Evolutionary conservation across 2,113 vertebrate species (phyloP), one percentile per base, ranked within the genome.

Genomic region (Brachypodius melanocephalos): DNA sequence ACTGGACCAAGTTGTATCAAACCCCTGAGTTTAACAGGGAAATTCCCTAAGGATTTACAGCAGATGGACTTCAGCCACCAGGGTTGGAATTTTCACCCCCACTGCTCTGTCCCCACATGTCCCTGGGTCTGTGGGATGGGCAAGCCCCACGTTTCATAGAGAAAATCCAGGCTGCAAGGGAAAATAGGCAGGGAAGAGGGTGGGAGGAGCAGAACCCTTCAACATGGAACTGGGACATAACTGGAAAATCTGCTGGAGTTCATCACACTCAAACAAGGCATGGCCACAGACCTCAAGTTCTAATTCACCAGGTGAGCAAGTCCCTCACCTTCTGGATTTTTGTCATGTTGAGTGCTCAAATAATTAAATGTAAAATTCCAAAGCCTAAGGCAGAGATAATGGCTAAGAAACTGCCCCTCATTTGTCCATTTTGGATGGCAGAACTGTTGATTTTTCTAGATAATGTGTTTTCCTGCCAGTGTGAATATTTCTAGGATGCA

Each of bases 161-260:
- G 51, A 2, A 79, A 49, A 75, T 17, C 21, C 46, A 69, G 54
- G 17, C 9, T 85, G 59, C 11, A 18, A 17, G 5, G 31, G 65
- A 46, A 54, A 78, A 45, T 13, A 36, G 14, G 11, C 8, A 73
- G n/a, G 45, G 14, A 62, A 18, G 14, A 48, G 17, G 25, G 13
- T 17, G n/a, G 57, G 32, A 72, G 15, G 8, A 26, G 9, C 48
- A 36, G 36, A 68, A 17, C 3, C 43, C 34, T 71, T 25, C 43
- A 42, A 3, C 1, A 0, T 4, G 24, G 52, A 88, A 69, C 38
- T 82, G 49, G 13, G 8, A 51, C 0, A 0, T 2, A 19, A 11
- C 12, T 54, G 16, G 24, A 17, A 36, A 72, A 71, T 38, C 36
- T 36, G 52, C 58, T 45, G 14, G 8, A 36, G 28, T 32, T n/a